Conservation (phyloP, 2,113 vertebrate species). For the Stictonetta naevosa region DNA sequence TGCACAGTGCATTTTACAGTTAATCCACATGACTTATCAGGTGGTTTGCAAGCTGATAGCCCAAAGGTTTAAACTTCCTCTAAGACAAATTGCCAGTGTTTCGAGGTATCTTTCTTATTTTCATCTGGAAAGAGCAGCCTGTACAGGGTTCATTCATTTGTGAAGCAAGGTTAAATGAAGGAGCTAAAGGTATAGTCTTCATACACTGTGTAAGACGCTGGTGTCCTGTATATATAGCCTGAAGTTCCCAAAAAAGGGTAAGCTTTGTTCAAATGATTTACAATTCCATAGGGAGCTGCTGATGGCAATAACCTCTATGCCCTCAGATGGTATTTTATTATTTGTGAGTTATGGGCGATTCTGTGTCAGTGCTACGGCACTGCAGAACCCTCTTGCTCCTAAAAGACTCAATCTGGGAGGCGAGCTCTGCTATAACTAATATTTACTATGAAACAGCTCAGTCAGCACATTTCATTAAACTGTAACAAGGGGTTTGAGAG, state of each 20-base stretch:
- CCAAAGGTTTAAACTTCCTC: not conserved
- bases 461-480: conserved; percentile 48
- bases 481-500: conserved; percentile 26
- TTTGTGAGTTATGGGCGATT: conserved; percentile 38
- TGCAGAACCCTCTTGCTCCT: conserved; percentile 6
- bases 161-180: conserved; percentile 35
- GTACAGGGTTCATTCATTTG: conserved; percentile 1
- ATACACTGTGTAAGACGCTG: not conserved
- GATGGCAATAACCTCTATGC: conserved; percentile 42
- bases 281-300: conserved; percentile 1
- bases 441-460: conserved; percentile 33
- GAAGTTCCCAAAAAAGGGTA: conserved; percentile 20
- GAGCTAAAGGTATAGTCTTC: not conserved
- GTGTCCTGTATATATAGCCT: not conserved
- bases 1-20: not conserved
- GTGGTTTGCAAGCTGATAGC: not conserved
- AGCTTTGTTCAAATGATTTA: conserved; percentile 40
- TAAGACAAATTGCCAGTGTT: conserved; percentile 12
- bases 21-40: not conserved
- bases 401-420: conserved; percentile 14
- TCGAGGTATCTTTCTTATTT: conserved; percentile 17
- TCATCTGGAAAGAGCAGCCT: not conserved
- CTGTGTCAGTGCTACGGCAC: not conserved
- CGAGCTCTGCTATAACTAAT: conserved; percentile 15
- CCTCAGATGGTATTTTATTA: conserved; percentile 34